These are phyloP conservation scores for Hypocryptadius cinnamomeus DNA, from an alignment of 2,113 vertebrate genomes.

Conservation along the genomic window DNA sequence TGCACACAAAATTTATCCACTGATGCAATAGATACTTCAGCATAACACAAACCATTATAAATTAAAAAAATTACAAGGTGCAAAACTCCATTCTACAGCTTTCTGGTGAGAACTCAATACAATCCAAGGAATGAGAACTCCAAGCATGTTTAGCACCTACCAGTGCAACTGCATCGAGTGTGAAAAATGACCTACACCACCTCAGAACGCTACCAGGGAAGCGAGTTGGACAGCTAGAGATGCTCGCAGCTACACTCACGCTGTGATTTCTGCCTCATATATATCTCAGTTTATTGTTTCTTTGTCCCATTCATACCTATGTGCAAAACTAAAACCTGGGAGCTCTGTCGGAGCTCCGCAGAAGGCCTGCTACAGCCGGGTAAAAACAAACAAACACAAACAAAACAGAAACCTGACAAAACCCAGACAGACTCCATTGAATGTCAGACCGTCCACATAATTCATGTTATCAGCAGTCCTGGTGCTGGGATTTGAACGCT, in stretches of 20 bases:
- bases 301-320: slow-evolving; percentile 52
- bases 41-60: slow-evolving; percentile 77
- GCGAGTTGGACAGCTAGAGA: neutral
- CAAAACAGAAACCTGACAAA: neutral
- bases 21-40: slow-evolving; percentile 69
- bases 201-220: neutral
- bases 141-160: slow-evolving; percentile 64
- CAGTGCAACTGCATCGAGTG: slow-evolving; percentile 51
- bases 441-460: slow-evolving; percentile 35
- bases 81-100: slow-evolving; percentile 73
- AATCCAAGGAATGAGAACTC: slow-evolving; percentile 43
- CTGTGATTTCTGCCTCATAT: slow-evolving; percentile 11
- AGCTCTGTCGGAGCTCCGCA: slow-evolving; percentile 6
- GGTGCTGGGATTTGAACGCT: neutral
- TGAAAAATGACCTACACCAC: slow-evolving; percentile 15
- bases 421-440: slow-evolving; percentile 1
- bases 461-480: slow-evolving; percentile 8
- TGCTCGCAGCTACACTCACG: slow-evolving; percentile 28
- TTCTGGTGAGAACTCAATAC: slow-evolving; percentile 64
- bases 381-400: slow-evolving; percentile 8
- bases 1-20: slow-evolving; percentile 55
- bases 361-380: slow-evolving; percentile 20
- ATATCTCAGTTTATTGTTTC: slow-evolving; percentile 43
- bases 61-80: slow-evolving; percentile 78
- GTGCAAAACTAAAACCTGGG: slow-evolving; percentile 61